A percentile compares a stretch with the other conserved stretches of the same genome.
Conservation (phyloP, 2,888 invertebrate species). For the Lasioglossum morio region DNA sequence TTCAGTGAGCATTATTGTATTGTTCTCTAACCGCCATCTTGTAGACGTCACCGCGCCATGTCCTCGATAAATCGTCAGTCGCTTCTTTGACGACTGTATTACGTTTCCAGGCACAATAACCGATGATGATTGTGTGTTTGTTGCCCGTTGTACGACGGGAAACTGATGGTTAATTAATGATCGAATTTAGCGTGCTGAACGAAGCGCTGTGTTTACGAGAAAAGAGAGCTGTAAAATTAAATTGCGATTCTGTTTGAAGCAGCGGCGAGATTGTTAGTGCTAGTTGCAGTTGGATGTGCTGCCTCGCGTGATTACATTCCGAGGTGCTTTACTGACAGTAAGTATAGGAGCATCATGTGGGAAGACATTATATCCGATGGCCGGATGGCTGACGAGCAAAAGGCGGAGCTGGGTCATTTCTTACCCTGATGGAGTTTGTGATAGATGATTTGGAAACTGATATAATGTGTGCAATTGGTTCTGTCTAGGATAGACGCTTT, state of each 20-base stretch:
- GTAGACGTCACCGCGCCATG: conserved; percentile 32
- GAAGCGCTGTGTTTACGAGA: background rate
- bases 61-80: background rate
- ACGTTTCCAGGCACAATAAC: background rate
- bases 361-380: background rate
- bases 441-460: background rate
- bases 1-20: too few relatives aligned
- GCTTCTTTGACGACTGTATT: background rate
- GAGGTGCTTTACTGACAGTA: background rate
- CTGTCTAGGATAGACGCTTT: background rate
- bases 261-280: background rate
- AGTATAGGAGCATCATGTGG: background rate
- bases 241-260: background rate
- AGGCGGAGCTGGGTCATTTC: background rate
- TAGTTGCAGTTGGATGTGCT: background rate
- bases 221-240: background rate
- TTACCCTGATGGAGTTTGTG: background rate
- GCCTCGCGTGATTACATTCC: background rate
- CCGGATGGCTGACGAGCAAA: background rate
- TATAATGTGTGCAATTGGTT: background rate
- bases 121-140: background rate
- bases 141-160: background rate
- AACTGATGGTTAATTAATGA: background rate
- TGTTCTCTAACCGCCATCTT: conserved; percentile 22
- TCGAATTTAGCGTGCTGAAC: background rate